phyloP scores from a whole-genome alignment of 1,140 invertebrate species.

The Teleogryllus occipitalis region DNA sequence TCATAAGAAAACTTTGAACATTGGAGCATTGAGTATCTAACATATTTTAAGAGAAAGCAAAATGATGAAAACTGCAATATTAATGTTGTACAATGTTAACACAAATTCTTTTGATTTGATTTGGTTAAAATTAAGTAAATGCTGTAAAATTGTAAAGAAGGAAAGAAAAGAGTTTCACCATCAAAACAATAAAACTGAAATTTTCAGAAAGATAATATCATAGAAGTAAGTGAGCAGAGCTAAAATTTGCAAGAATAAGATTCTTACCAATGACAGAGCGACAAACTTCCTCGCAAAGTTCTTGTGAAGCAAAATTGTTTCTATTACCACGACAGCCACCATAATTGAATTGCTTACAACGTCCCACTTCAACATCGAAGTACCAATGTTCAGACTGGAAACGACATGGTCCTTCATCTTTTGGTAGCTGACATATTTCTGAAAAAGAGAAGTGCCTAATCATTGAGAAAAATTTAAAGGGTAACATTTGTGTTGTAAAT shows the following conservation, averaged over 20 bases:
- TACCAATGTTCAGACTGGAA: slow-evolving; percentile 59
- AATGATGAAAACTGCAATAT: too few relatives aligned
- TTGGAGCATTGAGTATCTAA: too few relatives aligned
- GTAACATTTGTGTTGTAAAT: not conserved
- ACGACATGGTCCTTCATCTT: slow-evolving; percentile 53
- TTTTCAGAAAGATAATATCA: too few relatives aligned
- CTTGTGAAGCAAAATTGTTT: slow-evolving; percentile 58
- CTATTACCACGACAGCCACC: slow-evolving; percentile 65
- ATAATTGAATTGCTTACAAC: slow-evolving; percentile 64
- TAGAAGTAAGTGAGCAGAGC: not conserved
- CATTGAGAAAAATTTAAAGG: not conserved
- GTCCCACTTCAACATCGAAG: slow-evolving; percentile 53
- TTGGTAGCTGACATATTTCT: slow-evolving; percentile 50
- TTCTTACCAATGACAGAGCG: slow-evolving; percentile 35
- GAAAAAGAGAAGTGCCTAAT: slow-evolving; percentile 32
- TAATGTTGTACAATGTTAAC: too few relatives aligned
- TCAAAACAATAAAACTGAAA: too few relatives aligned
- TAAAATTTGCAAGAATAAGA: too few relatives aligned
- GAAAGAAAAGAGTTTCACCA: too few relatives aligned
- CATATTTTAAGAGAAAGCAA: too few relatives aligned
- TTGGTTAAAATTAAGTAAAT: too few relatives aligned
- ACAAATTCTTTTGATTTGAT: too few relatives aligned
- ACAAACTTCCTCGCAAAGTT: slow-evolving; percentile 49
- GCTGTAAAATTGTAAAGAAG: too few relatives aligned
- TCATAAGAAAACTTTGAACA: too few relatives aligned